phyloP scores from a whole-genome alignment of 2,113 vertebrate genomes.

The Smithornis capensis region DNA sequence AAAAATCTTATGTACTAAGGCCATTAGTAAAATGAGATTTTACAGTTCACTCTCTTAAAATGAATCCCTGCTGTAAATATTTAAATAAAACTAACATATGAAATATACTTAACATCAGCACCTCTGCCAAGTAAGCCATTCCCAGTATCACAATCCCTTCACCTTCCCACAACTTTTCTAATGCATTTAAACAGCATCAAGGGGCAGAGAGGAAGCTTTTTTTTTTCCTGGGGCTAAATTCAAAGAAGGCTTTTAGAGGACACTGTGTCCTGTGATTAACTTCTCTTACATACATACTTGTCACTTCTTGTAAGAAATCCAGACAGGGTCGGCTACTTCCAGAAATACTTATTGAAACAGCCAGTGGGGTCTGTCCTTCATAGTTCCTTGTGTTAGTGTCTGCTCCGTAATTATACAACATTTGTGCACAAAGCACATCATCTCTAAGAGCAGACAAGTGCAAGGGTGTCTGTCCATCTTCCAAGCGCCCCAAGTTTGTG shows the following conservation, averaged over 20 bases:
- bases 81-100: neutral
- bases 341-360: conserved; percentile 94
- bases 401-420: conserved; percentile 96
- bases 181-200: conserved; percentile 27
- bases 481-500: conserved; percentile 93
- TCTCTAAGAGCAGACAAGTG: conserved; percentile 97
- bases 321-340: conserved; percentile 92
- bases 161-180: conserved; percentile 42
- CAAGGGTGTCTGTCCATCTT: conserved; percentile 96
- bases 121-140: neutral
- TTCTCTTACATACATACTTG: conserved; percentile 87
- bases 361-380: conserved; percentile 94
- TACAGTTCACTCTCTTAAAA: neutral
- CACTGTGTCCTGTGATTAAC: conserved; percentile 45
- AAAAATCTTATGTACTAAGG: neutral
- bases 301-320: conserved; percentile 97
- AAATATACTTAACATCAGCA: neutral
- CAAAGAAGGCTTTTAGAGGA: conserved; percentile 57
- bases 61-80: neutral
- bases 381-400: conserved; percentile 96
- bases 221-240: conserved; percentile 31
- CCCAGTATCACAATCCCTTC: conserved; percentile 32
- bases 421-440: conserved; percentile 91
- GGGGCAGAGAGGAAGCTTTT: conserved; percentile 36
- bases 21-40: neutral